Percentiles rank a stretch among this genome's conserved stretches.
phyloP scores from a whole-genome alignment of 2,888 invertebrate genomes.

The Lycophotia porphyrea region DNA sequence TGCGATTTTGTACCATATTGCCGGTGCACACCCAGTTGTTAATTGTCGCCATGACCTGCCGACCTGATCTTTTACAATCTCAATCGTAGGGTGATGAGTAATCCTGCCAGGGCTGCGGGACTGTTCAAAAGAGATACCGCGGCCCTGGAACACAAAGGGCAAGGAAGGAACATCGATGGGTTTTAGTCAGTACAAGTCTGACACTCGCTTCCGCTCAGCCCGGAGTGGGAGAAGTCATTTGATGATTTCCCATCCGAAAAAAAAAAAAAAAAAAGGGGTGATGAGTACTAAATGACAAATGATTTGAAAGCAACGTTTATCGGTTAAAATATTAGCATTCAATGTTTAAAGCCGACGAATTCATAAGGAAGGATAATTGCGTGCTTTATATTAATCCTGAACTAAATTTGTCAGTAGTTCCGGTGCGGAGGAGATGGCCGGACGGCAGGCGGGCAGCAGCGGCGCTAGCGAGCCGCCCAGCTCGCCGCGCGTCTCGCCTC shows the following conservation, averaged over 20 bases:
- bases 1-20: neutral
- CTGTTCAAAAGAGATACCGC: too few relatives aligned
- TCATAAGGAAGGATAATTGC: conserved; percentile 33
- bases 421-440: conserved; percentile 88
- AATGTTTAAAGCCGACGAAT: conserved; percentile 14
- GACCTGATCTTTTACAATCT: too few relatives aligned
- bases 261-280: too few relatives aligned
- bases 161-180: too few relatives aligned
- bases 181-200: too few relatives aligned
- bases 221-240: too few relatives aligned
- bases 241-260: too few relatives aligned
- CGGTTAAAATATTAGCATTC: neutral
- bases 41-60: conserved; percentile 10
- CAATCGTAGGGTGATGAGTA: neutral
- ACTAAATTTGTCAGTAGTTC: conserved; percentile 74
- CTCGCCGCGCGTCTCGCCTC: conserved; percentile 93
- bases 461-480: conserved; percentile 87
- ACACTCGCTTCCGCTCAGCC: too few relatives aligned
- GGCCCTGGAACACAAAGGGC: too few relatives aligned
- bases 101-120: too few relatives aligned
- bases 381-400: conserved; percentile 24
- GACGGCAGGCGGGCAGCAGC: conserved; percentile 86
- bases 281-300: conserved; percentile 7
- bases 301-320: neutral
- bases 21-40: conserved; percentile 15